Evolutionary conservation across 2,113 vertebrate genomes (phyloP).

Genomic region (Psettodes erumei): DNA sequence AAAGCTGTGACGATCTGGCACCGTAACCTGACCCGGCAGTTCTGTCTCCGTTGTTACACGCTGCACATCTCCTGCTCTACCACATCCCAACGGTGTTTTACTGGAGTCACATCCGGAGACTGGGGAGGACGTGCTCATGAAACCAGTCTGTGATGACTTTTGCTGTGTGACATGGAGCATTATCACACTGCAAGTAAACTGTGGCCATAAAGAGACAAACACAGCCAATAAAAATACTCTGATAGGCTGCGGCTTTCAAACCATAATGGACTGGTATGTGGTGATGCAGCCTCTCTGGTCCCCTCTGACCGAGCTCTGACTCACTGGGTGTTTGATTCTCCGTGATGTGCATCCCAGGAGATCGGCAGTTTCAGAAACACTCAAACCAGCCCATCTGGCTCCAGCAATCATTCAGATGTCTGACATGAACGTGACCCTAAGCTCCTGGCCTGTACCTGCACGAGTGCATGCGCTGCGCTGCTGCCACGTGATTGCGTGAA

Average conservation of each 20-base stretch:
- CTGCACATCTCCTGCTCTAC: neutral
- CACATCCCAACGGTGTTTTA: neutral
- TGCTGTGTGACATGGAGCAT: neutral
- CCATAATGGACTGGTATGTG: neutral
- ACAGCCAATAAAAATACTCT: neutral
- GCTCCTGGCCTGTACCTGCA: neutral
- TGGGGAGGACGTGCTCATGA: neutral
- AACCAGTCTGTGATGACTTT: neutral
- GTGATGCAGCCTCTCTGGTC: too few species aligned
- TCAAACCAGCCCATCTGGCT: too few species aligned
- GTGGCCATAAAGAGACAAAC: neutral
- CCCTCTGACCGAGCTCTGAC: too few species aligned
- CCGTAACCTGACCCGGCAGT: neutral
- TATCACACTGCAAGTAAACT: neutral
- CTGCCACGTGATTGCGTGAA: neutral
- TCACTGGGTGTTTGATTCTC: too few species aligned
- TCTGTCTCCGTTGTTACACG: neutral
- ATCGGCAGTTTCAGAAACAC: too few species aligned
- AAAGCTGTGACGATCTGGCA: slow-evolving; percentile 9
- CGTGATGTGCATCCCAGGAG: too few species aligned
- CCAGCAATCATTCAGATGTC: too few species aligned
- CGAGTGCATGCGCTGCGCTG: neutral
- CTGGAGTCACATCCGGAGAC: neutral
- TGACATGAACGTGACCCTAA: neutral
- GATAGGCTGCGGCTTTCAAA: neutral